These are phyloP conservation scores for Drosophila kambysellisi DNA, from an alignment of 2,888 invertebrate genomes.

Conservation along the genomic window DNA sequence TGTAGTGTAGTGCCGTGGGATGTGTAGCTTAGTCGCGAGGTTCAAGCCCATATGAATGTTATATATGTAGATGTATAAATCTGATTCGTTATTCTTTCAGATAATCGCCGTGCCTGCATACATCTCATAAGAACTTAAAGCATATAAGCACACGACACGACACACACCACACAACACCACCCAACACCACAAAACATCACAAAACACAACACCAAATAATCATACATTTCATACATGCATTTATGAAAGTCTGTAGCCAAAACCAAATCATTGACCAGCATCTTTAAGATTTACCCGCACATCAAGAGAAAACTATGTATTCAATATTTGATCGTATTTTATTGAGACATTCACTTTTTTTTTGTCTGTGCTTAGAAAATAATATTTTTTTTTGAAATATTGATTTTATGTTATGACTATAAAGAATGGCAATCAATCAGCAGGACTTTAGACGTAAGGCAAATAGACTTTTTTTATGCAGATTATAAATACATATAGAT, in stretches of 20 bases:
- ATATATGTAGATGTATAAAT: constrained; percentile 54
- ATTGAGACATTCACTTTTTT: constrained; percentile 3
- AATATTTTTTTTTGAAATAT: constrained; percentile 1
- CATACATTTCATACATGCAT: constrained; percentile 7
- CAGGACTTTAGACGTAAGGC: constrained; percentile 53
- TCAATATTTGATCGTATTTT: constrained; percentile 16
- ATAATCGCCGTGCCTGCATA: constrained; percentile 76
- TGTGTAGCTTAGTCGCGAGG: constrained; percentile 22
- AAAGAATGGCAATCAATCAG: constrained; percentile 20
- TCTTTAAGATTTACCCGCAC: constrained; percentile 39
- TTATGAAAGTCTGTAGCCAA: constrained; percentile 49
- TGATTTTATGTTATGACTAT: constrained; percentile 19
- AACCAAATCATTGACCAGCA: constrained; percentile 65
- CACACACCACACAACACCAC: constrained; percentile 14
- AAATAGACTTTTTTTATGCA: constrained; percentile 42
- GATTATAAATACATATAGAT: constrained; percentile 30
- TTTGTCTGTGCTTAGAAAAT: constrained; percentile 1
- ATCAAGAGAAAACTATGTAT: constrained; percentile 36
- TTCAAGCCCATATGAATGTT: constrained; percentile 20
- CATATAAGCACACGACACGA: constrained; percentile 8
- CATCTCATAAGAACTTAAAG: constrained; percentile 63
- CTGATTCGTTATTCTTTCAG: constrained; percentile 76
- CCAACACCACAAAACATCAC: neutral
- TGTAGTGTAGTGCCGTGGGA: constrained; percentile 11
- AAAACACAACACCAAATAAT: constrained; percentile 8